Conservation (phyloP, 2,797 vertebrate species). For the Alosa sapidissima region DNA sequence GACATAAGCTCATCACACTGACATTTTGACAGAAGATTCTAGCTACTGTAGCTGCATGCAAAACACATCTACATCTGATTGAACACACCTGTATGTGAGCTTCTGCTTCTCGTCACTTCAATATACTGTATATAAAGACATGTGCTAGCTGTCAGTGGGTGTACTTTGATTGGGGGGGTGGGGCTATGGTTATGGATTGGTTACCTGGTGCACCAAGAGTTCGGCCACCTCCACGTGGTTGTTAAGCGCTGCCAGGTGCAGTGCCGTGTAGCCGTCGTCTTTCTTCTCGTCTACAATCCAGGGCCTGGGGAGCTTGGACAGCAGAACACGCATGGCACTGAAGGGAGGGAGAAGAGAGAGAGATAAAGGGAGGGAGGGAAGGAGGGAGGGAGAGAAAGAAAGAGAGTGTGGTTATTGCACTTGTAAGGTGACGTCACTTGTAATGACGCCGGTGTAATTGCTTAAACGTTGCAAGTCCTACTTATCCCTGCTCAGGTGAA, state of each 20-base stretch:
- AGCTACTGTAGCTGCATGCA: not conserved
- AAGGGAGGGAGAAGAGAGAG: not conserved
- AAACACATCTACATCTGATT: not conserved
- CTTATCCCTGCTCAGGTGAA: not conserved
- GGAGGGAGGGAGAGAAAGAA: constrained; percentile 18
- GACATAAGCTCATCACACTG: not conserved
- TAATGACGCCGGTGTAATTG: not conserved
- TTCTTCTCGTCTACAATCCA: constrained; percentile 99
- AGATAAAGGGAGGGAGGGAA: constrained; percentile 5
- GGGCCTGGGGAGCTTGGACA: constrained; percentile 94
- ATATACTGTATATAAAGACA: not conserved
- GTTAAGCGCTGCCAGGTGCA: constrained; percentile 97
- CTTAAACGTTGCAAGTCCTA: not conserved
- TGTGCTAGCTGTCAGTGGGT: not conserved
- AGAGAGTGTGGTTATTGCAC: constrained; percentile 13
- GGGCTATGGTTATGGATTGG: not conserved
- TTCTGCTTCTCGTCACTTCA: not conserved
- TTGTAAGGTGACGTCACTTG: constrained; percentile 9
- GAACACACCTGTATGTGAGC: not conserved
- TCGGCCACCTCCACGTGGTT: constrained; percentile 99
- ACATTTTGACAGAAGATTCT: not conserved
- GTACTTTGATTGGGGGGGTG: too few relatives aligned
- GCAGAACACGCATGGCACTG: constrained; percentile 95
- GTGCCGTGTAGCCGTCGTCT: constrained; percentile 96
- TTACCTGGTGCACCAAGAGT: constrained; percentile 96